Evolutionary conservation across 2,113 vertebrate genomes (phyloP), one percentile per base, ranked within the genome.

Genomic region (Grus americana): DNA sequence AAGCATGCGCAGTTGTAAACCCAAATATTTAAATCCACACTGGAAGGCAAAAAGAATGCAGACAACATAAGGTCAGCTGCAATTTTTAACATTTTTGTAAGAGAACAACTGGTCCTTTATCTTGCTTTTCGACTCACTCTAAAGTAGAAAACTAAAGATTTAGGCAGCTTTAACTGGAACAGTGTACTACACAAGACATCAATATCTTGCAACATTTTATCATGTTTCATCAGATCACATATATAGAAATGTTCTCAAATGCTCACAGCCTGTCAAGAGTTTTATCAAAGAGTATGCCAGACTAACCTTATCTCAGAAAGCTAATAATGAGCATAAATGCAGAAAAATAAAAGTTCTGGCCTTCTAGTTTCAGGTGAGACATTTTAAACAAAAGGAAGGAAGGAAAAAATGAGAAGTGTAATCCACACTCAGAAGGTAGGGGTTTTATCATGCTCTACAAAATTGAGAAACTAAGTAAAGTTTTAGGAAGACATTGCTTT

Each of bases 1-100:
- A 96, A 81, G 81, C 81, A 86, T 11, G 81, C 1, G 22, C 87
- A 95, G 54, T 91, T 83, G 79, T 66, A 93, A 95, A 91, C 46
- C 34, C 70, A 95, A 93, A 87, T 86, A 95, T 76, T 95, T 95
- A 93, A 83, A 82, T 71, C 62, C 44, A 81, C 16, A 73, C 20
- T 82, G n/a, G 38, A 95, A 82, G 67, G 70, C 87, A 94, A 87
- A 94, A 96, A 91, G 86, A 95, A 95, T 91, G 91, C 40, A 88
- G 93, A 71, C 78, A 89, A 65, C 54, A 5, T 49, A 83, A 78
- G 38, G 71, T 62, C 84, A 92, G 61, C 62, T 95, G 89, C 50
- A 93, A 80, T 23, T 84, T 92, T 88, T 55, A 88, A 92, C 38
- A 40, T 88, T 95, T 95, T 86, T 9, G 0, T 66, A 87, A 34